Evolutionary conservation across 2,888 invertebrate genomes (phyloP).

Genomic region (Seladonia tumulorum): DNA sequence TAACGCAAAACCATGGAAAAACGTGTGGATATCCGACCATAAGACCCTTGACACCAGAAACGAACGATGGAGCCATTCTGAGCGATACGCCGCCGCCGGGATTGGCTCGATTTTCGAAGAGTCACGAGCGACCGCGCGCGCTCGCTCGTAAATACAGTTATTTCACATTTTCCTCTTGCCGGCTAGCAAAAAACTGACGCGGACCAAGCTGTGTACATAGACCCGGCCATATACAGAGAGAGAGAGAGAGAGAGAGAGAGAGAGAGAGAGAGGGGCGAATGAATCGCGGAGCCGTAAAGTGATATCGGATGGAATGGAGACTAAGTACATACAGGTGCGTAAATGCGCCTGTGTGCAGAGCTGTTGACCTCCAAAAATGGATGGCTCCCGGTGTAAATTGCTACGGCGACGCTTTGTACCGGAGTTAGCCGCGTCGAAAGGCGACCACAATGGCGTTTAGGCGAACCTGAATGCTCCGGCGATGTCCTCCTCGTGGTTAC

Average conservation of each 20-base stretch:
- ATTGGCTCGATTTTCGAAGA: conserved; percentile 72
- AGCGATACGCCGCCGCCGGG: conserved; percentile 34
- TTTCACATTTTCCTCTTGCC: conserved; percentile 44
- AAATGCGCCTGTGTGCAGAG: conserved; percentile 25
- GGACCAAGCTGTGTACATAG: conserved; percentile 33
- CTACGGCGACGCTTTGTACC: not conserved
- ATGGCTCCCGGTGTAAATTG: conserved; percentile 67
- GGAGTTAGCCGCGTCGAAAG: not conserved
- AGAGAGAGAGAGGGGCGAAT: conserved; percentile 54
- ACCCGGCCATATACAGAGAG: conserved; percentile 1
- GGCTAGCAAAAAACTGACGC: conserved; percentile 47
- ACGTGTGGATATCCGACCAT: conserved; percentile 39
- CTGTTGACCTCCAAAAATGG: conserved; percentile 67
- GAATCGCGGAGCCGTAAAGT: conserved; percentile 79
- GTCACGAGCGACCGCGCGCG: conserved; percentile 63
- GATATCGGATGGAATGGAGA: conserved; percentile 73
- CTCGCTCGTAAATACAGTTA: conserved; percentile 67
- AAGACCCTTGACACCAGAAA: conserved; percentile 57
- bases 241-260: conserved; percentile 22
- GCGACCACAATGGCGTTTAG: not conserved
- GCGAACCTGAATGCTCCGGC: not conserved
- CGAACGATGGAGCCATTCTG: conserved; percentile 49
- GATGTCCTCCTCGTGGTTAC: not conserved
- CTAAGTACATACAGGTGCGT: conserved; percentile 36
- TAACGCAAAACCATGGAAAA: conserved; percentile 58